phyloP scores from a whole-genome alignment of 2,797 vertebrate genomes.

The Chelmon rostratus region DNA sequence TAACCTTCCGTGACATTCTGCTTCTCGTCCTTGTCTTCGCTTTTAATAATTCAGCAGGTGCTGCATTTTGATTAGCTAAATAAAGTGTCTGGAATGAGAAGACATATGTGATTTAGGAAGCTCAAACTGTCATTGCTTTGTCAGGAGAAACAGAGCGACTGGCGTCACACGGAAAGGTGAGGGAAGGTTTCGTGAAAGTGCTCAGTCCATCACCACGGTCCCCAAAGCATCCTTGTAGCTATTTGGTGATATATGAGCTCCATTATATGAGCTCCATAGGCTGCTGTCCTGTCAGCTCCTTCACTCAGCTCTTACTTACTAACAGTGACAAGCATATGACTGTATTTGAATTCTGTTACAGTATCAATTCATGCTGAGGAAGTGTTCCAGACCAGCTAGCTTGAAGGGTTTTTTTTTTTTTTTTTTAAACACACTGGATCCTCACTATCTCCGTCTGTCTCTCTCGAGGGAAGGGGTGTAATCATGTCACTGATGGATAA shows the following conservation, averaged over 20 bases:
- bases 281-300: slow-evolving; percentile 41
- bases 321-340: slow-evolving; percentile 52
- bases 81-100: slow-evolving; percentile 48
- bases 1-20: slow-evolving; percentile 70
- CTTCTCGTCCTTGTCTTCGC: slow-evolving; percentile 54
- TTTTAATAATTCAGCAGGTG: slow-evolving; percentile 73
- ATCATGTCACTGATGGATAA: slow-evolving; percentile 79
- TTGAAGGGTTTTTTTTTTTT: slow-evolving; percentile 35
- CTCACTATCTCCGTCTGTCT: slow-evolving; percentile 58
- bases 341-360: slow-evolving; percentile 60
- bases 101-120: slow-evolving; percentile 57
- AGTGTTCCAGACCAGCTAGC: slow-evolving; percentile 50
- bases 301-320: slow-evolving; percentile 26
- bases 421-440: slow-evolving; percentile 38
- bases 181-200: slow-evolving; percentile 22
- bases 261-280: slow-evolving; percentile 38
- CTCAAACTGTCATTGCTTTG: slow-evolving; percentile 47
- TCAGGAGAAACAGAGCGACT: slow-evolving; percentile 18
- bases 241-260: slow-evolving; percentile 49
- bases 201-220: slow-evolving; percentile 17
- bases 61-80: slow-evolving; percentile 65
- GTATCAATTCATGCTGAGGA: slow-evolving; percentile 46
- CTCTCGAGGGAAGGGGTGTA: slow-evolving; percentile 59
- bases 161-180: slow-evolving; percentile 33
- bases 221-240: slow-evolving; percentile 51